phyloP scores from a whole-genome alignment of 2,113 vertebrate species.

The Myodes glareolus region DNA sequence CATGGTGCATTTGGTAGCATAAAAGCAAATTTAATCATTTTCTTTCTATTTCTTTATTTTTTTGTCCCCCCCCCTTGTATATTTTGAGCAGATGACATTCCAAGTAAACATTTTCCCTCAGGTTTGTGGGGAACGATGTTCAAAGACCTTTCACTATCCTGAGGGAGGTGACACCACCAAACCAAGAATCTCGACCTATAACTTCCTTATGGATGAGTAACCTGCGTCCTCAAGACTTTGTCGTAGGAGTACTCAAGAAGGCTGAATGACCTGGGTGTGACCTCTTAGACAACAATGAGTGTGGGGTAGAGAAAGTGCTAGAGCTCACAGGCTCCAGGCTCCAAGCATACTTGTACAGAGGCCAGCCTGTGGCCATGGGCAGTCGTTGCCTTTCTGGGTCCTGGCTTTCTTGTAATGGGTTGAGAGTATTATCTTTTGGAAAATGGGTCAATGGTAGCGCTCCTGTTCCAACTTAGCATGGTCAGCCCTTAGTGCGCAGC shows the following conservation, averaged over 20 bases:
- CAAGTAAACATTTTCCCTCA: conserved; percentile 76
- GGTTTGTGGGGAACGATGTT: conserved; percentile 47
- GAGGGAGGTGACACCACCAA: neutral
- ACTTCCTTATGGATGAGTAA: neutral
- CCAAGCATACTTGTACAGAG: neutral
- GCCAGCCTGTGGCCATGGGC: neutral
- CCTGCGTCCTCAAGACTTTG: neutral
- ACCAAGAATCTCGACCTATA: neutral
- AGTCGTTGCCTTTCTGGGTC: neutral
- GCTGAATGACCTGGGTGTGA: neutral
- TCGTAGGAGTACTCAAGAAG: neutral
- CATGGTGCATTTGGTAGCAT: conserved; percentile 85
- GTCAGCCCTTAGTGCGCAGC: neutral
- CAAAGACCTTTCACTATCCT: conserved; percentile 62
- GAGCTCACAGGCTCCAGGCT: neutral
- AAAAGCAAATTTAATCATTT: conserved; percentile 82
- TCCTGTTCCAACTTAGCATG: neutral
- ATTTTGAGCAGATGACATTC: conserved; percentile 77
- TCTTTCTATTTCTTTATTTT: neutral
- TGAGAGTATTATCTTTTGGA: neutral
- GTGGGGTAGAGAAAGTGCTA: neutral
- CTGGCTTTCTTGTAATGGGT: neutral
- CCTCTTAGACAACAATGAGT: neutral
- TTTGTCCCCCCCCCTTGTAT: neutral
- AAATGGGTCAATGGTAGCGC: too few relatives aligned